Evolutionary conservation across 2,888 invertebrate genomes (phyloP), one percentile per base, ranked within the genome.

Genomic region (Philonicus albiceps): DNA sequence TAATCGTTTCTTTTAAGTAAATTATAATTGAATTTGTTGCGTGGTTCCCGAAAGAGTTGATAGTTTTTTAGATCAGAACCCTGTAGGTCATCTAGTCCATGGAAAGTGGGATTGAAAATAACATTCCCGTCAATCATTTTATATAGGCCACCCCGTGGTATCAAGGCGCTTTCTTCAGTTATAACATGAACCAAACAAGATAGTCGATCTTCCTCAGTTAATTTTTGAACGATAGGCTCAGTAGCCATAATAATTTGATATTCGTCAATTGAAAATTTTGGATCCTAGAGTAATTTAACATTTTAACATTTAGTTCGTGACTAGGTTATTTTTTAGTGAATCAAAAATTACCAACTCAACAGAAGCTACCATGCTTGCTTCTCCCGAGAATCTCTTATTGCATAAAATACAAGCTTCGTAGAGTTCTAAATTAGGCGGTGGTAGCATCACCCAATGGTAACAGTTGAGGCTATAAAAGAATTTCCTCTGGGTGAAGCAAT

Each of bases 391-490:
- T 11, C 90, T 90, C n/a, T 90, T 90, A 0, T 89, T 89, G 2
- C 91, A 90, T 85, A 92, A 75, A 1, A 91, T 88, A 0, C 91
- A 89, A 1, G 92, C 91, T 89, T 91, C 91, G 86, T 91, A 90
- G 7, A 89, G 76, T 30, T 89, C 88, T 0, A 87, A 55, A 13
- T 90, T 93, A 2, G 93, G 92, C 73, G 93, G 92, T 0, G 95
- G 95, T 89, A 95, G 89, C 86, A 94, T 90, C 8, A 94, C 91
- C 96, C 96, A 97, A 89, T 95, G 94, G 74, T 95, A 93, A 88
- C 95, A 94, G 90, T 97, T 95, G 1, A 92, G 93, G 88, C 96
- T 96, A 92, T 97, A 98, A 91, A 96, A 97, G 91, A 95, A 97
- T 88, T 94, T 95, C 90, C 95, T 94, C 86, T 95, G 95, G 27